These are phyloP conservation scores for Hirtodrosophila confusa DNA, from an alignment of 2,888 invertebrate species.

Conservation along the genomic window DNA sequence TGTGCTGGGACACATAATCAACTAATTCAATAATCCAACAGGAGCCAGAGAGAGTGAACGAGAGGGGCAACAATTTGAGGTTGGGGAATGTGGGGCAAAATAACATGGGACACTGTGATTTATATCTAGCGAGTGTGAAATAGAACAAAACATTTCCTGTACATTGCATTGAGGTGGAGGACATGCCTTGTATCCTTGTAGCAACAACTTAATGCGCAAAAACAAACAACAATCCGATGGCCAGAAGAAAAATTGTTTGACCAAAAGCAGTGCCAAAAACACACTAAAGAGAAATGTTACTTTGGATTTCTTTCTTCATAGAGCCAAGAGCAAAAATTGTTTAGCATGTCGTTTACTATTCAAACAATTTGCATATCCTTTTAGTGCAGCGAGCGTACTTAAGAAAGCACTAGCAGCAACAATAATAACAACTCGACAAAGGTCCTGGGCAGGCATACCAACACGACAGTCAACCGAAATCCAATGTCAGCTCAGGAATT, in stretches of 20 bases:
- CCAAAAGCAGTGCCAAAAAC: conserved; percentile 43
- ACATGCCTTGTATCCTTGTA: conserved; percentile 46
- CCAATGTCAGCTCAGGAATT: conserved; percentile 81
- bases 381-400: conserved; percentile 72
- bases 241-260: conserved; percentile 54
- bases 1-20: conserved; percentile 53
- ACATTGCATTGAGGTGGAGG: conserved; percentile 36
- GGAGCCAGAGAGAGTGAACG: neutral
- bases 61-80: conserved; percentile 19
- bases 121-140: conserved; percentile 69
- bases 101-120: conserved; percentile 71
- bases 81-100: conserved; percentile 24
- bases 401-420: conserved; percentile 56
- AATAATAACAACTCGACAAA: conserved; percentile 21
- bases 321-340: conserved; percentile 53
- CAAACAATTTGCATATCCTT: conserved; percentile 80
- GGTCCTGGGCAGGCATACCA: conserved; percentile 57
- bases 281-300: conserved; percentile 53
- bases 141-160: conserved; percentile 63
- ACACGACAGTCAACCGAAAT: conserved; percentile 74
- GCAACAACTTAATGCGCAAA: conserved; percentile 75
- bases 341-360: conserved; percentile 76
- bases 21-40: conserved; percentile 77
- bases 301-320: conserved; percentile 46
- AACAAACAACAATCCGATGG: conserved; percentile 55